phyloP scores from a whole-genome alignment of 1,140 invertebrate genomes.

The Centruroides sculpturatus region DNA sequence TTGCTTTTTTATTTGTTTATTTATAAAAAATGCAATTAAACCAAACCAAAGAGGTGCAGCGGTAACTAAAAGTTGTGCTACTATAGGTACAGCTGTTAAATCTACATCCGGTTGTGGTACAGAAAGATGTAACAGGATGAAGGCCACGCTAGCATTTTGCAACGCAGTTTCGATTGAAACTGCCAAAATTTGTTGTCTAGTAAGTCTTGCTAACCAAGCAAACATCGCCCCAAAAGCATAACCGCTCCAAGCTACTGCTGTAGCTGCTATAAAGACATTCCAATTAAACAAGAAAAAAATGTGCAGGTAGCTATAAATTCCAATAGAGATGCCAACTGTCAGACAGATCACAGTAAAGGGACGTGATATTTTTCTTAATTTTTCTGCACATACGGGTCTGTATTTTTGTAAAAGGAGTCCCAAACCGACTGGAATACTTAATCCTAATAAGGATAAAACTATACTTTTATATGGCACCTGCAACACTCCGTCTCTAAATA shows the following conservation, averaged over 20 bases:
- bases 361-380: conserved; percentile 14
- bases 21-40: neutral
- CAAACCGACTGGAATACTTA: conserved; percentile 32
- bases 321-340: conserved; percentile 31
- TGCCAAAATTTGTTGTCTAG: conserved; percentile 1
- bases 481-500: conserved; percentile 17
- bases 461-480: conserved; percentile 33
- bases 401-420: conserved; percentile 25
- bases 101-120: conserved; percentile 29
- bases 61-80: conserved; percentile 23
- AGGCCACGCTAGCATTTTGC: conserved; percentile 51
- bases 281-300: conserved; percentile 33
- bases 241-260: conserved; percentile 34
- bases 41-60: conserved; percentile 16
- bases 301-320: conserved; percentile 31
- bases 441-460: conserved; percentile 23
- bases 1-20: too few species aligned
- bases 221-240: conserved; percentile 30
- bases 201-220: conserved; percentile 3
- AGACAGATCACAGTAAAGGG: conserved; percentile 33
- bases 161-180: conserved; percentile 8
- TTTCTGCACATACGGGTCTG: conserved; percentile 19
- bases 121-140: conserved; percentile 49
- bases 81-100: conserved; percentile 26
- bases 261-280: conserved; percentile 24